phyloP scores from a whole-genome alignment of 2,797 vertebrate species.

The Buceros bicornis region DNA sequence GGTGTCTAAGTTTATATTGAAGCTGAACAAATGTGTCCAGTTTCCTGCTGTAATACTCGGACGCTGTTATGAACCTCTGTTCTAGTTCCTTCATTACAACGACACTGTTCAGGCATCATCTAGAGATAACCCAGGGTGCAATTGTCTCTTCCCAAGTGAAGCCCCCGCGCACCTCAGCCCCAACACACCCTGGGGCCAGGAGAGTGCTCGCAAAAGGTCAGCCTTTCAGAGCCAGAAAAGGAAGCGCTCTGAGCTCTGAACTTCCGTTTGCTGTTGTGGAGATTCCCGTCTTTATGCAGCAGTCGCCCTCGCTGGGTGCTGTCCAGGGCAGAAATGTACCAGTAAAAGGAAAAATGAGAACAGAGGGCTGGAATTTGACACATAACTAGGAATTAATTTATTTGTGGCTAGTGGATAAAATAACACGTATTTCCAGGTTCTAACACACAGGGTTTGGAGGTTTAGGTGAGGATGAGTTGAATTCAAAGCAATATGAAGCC shows the following conservation, averaged over 20 bases:
- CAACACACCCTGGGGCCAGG: too few species aligned
- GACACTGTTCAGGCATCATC: neutral
- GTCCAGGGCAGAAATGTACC: neutral
- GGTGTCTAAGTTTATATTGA: neutral
- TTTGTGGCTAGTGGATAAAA: neutral
- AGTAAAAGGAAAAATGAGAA: neutral
- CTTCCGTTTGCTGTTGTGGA: neutral
- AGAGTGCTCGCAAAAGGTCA: neutral
- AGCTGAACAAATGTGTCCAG: neutral
- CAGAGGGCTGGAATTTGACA: neutral
- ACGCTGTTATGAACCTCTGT: neutral
- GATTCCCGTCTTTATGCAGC: neutral
- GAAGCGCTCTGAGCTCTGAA: neutral
- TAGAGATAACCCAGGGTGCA: neutral
- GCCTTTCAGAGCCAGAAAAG: neutral
- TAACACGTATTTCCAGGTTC: neutral
- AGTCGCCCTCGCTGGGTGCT: too few species aligned
- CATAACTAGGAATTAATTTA: neutral
- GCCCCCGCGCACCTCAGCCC: too few species aligned
- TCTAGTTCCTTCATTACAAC: neutral
- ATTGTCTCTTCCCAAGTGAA: neutral
- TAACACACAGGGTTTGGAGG: neutral
- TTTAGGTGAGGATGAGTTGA: neutral
- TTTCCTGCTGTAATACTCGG: neutral
- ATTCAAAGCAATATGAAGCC: neutral